Conservation (phyloP, 2,113 vertebrate species). For the Prionailurus viverrinus region DNA sequence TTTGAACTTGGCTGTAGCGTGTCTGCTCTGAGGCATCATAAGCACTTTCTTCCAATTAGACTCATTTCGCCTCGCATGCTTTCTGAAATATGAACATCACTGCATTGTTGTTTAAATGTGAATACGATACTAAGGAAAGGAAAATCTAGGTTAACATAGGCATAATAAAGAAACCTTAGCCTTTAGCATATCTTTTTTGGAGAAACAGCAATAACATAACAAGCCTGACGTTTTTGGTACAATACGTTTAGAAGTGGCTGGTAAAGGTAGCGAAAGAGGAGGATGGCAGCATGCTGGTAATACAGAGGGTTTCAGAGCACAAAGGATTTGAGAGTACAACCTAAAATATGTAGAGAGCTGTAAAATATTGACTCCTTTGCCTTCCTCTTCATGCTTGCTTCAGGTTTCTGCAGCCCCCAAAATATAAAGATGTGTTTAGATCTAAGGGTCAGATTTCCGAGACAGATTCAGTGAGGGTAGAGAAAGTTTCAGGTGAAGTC, state of each 20-base stretch:
- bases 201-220: neutral
- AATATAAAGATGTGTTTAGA: neutral
- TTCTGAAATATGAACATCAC: conserved; percentile 48
- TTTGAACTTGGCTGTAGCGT: conserved; percentile 35
- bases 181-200: neutral
- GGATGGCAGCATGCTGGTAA: neutral
- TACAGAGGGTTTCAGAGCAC: neutral
- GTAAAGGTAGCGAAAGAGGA: neutral
- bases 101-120: conserved; percentile 25
- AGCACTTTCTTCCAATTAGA: neutral
- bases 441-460: neutral
- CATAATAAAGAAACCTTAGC: neutral
- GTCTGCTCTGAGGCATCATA: neutral
- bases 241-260: neutral
- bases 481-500: conserved; percentile 19
- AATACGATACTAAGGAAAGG: neutral
- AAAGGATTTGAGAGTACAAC: neutral
- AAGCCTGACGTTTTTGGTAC: neutral
- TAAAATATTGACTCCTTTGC: neutral
- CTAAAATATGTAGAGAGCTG: neutral
- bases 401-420: neutral
- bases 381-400: neutral
- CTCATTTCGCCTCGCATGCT: neutral
- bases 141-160: neutral
- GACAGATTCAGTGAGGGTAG: too few relatives aligned